Evolutionary conservation across 1,140 invertebrate species (phyloP), one percentile per base, ranked within the genome.

Genomic region (Listronotus bonariensis): DNA sequence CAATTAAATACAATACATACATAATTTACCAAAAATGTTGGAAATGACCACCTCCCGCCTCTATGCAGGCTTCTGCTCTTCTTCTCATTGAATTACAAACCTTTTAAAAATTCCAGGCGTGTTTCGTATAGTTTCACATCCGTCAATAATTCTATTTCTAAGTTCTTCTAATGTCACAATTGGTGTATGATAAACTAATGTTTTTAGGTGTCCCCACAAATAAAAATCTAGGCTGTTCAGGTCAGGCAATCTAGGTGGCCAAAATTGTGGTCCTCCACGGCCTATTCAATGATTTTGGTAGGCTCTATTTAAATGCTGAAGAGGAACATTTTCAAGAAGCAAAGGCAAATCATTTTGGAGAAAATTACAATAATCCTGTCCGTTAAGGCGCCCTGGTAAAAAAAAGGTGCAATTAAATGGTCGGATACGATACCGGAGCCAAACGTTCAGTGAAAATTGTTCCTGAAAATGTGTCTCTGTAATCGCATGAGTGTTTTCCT

Each of bases 51-150:
- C 61, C 52, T 32, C 31, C 15, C 42, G 11, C 43, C 32, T 59
- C 20, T 57, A 64, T 7, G 46, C 36, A 57, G 17, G 40, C 53
- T 56, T 57, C 43, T n/a, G 53, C 41, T n/a, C 34, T 18, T 53
- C 32, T 42, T 12, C 12, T 36, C 18, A 64, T 34, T 14, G 53
- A 64, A 45, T 56, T 64, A 40, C 43, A 36, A 53, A 64, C 53
- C 53, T 36, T 64, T 57, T 26, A 49, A 64, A 56, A 26, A 64
- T 56, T 43, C 61, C 53, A n/a, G 36, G 41, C 38, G 41, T 64
- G 43, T 64, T 56, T 40, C 42, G 20, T 42, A 63, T 56, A 38
- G 53, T 63, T 54, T 56, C 41, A 43, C 51, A 57, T 11, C 32
- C 15, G 56, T 17, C 26, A 46, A 59, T 36, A 26, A 59, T 18